Conservation (phyloP, 2,888 invertebrate species). For the Eulithis testata region DNA sequence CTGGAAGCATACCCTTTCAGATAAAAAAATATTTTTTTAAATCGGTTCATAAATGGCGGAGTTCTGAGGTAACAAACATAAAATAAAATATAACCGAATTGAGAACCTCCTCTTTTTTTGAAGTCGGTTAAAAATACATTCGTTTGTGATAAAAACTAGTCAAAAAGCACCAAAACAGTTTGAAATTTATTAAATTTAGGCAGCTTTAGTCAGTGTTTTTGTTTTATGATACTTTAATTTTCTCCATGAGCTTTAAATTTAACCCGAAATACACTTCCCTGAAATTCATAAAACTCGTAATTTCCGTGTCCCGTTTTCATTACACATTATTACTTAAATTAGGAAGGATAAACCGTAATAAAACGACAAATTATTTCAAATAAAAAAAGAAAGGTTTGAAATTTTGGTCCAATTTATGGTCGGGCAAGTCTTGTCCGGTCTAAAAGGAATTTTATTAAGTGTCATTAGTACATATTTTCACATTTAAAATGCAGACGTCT, state of each 20-base stretch:
- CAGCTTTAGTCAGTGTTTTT: background rate
- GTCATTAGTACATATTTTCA: conserved; percentile 74
- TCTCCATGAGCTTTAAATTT: conserved; percentile 11
- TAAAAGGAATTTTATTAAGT: conserved; percentile 74
- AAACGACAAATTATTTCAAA: conserved; percentile 54
- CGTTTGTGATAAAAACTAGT: no score
- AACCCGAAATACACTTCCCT: conserved; percentile 22
- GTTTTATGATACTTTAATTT: conserved; percentile 19
- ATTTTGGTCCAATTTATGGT: conserved; percentile 56
- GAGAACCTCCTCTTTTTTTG: no score
- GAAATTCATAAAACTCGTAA: conserved; percentile 35
- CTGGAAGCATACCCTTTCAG: no score
- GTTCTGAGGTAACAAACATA: no score
- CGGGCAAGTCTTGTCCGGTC: conserved; percentile 50
- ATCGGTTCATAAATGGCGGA: no score
- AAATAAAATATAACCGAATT: no score
- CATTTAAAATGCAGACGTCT: conserved; percentile 63
- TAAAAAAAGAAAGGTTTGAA: conserved; percentile 51
- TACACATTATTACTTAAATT: conserved; percentile 42
- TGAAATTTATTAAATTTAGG: no score
- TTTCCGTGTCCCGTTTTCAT: conserved; percentile 37
- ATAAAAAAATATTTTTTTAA: no score
- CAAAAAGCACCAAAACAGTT: no score
- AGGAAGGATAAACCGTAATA: conserved; percentile 46
- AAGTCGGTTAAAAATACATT: no score